Conservation (phyloP, 2,113 vertebrate genomes). For the Nyctereutes procyonoides region DNA sequence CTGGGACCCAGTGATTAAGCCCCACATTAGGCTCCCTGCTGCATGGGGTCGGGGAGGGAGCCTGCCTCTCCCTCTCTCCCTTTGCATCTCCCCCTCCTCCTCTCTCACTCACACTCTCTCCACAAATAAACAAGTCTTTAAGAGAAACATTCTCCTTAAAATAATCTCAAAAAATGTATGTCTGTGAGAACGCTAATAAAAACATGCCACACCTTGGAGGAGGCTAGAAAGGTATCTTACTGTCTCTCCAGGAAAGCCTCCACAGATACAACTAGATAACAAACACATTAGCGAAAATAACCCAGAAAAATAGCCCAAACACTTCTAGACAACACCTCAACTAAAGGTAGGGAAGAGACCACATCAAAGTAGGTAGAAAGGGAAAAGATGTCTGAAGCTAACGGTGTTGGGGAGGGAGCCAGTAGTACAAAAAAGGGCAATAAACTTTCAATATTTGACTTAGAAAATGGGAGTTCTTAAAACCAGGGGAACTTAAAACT, state of each 20-base stretch:
- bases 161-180: neutral
- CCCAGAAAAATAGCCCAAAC: neutral
- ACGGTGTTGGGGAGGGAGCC: neutral
- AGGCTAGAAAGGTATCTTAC: neutral
- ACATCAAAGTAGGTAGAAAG: neutral
- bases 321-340: neutral
- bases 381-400: neutral
- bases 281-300: neutral
- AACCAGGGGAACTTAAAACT: neutral
- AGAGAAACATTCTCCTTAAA: neutral
- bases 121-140: no score
- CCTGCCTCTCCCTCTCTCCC: no score
- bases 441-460: neutral
- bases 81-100: no score
- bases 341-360: neutral
- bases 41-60: no score
- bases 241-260: no score
- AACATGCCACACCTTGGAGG: neutral
- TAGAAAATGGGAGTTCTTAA: neutral
- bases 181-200: neutral
- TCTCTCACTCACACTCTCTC: no score
- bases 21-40: no score
- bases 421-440: neutral
- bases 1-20: no score
- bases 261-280: neutral